A percentile compares a stretch with the other conserved stretches of the same genome.
Conservation (phyloP, 2,888 invertebrate species). For the Adela reaumurella region DNA sequence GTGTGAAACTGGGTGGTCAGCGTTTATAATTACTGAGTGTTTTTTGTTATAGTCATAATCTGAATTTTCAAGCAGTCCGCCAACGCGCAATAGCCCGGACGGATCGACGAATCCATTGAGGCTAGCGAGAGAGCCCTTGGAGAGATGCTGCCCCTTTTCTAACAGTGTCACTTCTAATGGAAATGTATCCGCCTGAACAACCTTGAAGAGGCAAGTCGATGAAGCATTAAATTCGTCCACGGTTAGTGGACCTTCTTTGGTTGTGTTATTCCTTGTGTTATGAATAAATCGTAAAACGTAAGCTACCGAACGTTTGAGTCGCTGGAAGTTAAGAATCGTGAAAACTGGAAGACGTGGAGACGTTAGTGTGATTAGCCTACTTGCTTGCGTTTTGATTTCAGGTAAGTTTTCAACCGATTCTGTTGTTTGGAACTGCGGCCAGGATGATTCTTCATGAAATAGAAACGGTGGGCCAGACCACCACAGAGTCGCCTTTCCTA, state of each 20-base stretch:
- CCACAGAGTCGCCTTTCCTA: not conserved
- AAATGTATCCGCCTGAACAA: no score
- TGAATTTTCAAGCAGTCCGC: not conserved
- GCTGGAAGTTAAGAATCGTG: no score
- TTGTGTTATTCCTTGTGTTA: no score
- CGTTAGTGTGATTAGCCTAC: no score
- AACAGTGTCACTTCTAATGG: no score
- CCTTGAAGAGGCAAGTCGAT: no score
- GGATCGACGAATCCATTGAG: not conserved
- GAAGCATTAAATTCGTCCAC: no score
- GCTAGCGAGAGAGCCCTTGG: no score
- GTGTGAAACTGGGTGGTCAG: not conserved
- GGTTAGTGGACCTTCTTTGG: no score
- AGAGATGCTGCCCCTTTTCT: not conserved
- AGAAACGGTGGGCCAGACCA: slow-evolving; percentile 3
- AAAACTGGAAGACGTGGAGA: no score
- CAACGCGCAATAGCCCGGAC: not conserved
- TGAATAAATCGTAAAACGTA: no score
- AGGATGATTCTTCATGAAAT: not conserved
- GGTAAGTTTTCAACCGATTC: not conserved
- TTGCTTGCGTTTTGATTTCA: not conserved
- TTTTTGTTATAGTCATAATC: not conserved
- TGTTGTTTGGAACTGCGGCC: not conserved
- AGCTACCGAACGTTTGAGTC: no score
- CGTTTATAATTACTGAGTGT: not conserved